These are phyloP conservation scores for Synanthedon myopaeformis DNA, from an alignment of 2,888 invertebrate species.

Conservation along the genomic window DNA sequence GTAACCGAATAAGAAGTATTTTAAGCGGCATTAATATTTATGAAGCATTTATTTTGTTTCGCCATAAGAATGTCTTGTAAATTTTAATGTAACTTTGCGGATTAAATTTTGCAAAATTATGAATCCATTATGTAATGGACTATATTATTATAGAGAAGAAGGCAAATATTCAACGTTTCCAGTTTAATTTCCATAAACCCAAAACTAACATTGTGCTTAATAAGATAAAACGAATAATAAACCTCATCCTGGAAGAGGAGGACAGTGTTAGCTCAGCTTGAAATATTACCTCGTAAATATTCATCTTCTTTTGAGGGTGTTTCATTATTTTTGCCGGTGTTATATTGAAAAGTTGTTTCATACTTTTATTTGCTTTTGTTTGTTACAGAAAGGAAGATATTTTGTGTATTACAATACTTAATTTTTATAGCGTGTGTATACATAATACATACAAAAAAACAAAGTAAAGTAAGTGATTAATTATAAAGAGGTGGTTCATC, in stretches of 20 bases:
- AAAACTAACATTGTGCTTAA: slow-evolving; percentile 15
- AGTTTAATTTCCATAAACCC: slow-evolving; percentile 18
- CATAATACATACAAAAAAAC: too few relatives aligned
- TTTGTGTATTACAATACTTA: too few relatives aligned
- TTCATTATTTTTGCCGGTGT: neutral
- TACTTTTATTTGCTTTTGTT: too few relatives aligned
- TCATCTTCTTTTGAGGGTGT: slow-evolving; percentile 14
- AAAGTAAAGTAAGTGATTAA: too few relatives aligned
- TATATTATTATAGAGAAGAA: neutral
- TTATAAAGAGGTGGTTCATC: too few relatives aligned
- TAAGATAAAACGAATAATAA: slow-evolving; percentile 23
- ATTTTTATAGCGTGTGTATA: too few relatives aligned
- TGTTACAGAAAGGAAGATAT: too few relatives aligned
- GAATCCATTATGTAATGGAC: neutral
- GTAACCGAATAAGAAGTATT: neutral
- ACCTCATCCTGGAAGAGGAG: slow-evolving; percentile 12
- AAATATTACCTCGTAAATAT: slow-evolving; percentile 22
- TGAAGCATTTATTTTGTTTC: neutral
- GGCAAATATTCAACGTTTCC: slow-evolving; percentile 9
- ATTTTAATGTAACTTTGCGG: neutral
- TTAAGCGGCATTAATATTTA: neutral
- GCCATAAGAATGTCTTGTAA: neutral
- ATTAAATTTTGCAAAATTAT: neutral
- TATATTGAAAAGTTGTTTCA: neutral
- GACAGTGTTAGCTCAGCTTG: slow-evolving; percentile 19